phyloP scores from a whole-genome alignment of 2,888 invertebrate genomes.

The Phengaris alcon region DNA sequence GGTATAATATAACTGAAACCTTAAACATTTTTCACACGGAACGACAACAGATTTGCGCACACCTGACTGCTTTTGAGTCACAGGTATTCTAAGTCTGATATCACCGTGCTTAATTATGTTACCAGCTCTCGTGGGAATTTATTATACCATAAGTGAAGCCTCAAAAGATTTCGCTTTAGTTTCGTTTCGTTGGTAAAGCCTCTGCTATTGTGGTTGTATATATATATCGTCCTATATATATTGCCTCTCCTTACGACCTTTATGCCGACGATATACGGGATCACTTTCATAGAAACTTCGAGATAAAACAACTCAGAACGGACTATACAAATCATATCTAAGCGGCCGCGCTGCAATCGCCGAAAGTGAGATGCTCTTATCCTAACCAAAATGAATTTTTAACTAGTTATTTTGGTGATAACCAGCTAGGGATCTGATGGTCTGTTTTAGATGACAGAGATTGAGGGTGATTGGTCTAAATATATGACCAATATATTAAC shows the following conservation, averaged over 20 bases:
- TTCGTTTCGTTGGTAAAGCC: neutral
- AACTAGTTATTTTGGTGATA: neutral
- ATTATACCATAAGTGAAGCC: neutral
- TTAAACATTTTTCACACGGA: conserved; percentile 10
- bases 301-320: no score
- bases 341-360: no score
- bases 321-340: no score
- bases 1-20: neutral
- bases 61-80: neutral
- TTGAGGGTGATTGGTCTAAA: neutral
- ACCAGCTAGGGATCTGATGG: neutral
- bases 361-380: no score
- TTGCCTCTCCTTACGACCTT: no score
- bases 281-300: no score
- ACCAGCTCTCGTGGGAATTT: conserved; percentile 5
- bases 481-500: neutral
- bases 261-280: no score
- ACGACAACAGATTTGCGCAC: neutral
- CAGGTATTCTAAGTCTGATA: conserved; percentile 1
- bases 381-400: no score
- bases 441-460: conserved; percentile 11
- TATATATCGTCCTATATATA: no score
- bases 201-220: no score
- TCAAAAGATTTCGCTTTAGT: neutral
- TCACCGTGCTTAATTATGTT: conserved; percentile 2